phyloP scores from a whole-genome alignment of 2,888 invertebrate species.

The Rhamnusium bicolor region DNA sequence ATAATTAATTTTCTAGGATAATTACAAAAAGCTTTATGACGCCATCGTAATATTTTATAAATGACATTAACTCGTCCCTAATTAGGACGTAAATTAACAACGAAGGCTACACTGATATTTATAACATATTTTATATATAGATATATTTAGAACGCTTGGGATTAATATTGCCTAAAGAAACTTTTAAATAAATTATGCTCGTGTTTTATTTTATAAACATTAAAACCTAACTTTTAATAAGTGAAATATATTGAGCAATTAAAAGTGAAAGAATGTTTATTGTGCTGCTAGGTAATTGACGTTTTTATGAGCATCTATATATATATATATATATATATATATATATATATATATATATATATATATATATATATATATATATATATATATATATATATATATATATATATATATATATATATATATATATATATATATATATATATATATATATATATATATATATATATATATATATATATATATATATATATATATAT shows the following conservation, averaged over 20 bases:
- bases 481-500: too few relatives aligned
- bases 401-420: too few relatives aligned
- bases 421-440: too few relatives aligned
- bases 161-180: constrained; percentile 12
- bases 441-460: too few relatives aligned
- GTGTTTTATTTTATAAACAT: background rate
- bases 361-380: too few relatives aligned
- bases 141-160: constrained; percentile 10
- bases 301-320: background rate
- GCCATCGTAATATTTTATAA: constrained; percentile 64
- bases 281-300: background rate
- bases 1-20: constrained; percentile 46
- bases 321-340: too few relatives aligned
- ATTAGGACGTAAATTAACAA: constrained; percentile 66
- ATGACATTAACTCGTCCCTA: constrained; percentile 63
- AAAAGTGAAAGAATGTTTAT: background rate
- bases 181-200: constrained; percentile 11
- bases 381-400: too few relatives aligned
- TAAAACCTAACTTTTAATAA: background rate
- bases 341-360: too few relatives aligned
- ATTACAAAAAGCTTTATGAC: constrained; percentile 57
- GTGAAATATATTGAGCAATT: background rate
- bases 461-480: too few relatives aligned
- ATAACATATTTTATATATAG: constrained; percentile 52
- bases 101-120: constrained; percentile 63